A percentile compares a stretch with the other conserved stretches of the same genome.
Conservation (phyloP, 2,888 invertebrate genomes). For the Scaptomyza polygonia region DNA sequence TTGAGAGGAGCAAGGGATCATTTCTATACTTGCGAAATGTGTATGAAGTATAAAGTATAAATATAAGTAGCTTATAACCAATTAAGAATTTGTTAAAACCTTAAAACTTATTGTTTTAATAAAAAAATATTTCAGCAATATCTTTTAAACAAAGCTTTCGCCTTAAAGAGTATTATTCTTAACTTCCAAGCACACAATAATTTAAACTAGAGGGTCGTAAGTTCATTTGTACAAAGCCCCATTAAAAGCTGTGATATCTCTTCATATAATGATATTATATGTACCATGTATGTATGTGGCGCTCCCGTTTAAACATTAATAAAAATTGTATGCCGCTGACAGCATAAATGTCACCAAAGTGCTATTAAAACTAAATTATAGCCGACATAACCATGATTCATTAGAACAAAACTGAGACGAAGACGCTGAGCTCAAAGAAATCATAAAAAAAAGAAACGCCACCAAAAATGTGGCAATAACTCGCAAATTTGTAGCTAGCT, state of each 20-base stretch:
- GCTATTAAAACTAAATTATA: conserved; percentile 79
- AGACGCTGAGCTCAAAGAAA: conserved; percentile 38
- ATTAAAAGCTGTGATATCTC: conserved; percentile 65
- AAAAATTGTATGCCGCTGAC: conserved; percentile 76
- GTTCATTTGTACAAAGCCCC: conserved; percentile 56
- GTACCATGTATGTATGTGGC: conserved; percentile 54
- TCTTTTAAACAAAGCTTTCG: background rate
- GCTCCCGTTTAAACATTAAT: conserved; percentile 72
- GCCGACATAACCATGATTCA: conserved; percentile 79
- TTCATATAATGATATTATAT: conserved; percentile 75
- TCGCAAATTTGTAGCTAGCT: conserved; percentile 74
- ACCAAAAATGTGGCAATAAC: conserved; percentile 58
- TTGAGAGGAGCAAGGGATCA: no score
- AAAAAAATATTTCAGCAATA: no score
- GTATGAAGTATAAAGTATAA: no score
- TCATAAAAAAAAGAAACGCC: conserved; percentile 42
- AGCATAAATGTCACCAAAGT: conserved; percentile 78
- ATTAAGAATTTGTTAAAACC: no score
- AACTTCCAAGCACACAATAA: background rate
- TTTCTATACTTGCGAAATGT: no score
- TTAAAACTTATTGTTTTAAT: no score
- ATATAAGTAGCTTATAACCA: no score
- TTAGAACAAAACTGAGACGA: conserved; percentile 40
- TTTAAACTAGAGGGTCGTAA: conserved; percentile 27
- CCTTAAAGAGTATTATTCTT: conserved; percentile 18